These are phyloP conservation scores for Melanogrammus aeglefinus DNA, from an alignment of 2,797 vertebrate genomes.

Conservation along the genomic window DNA sequence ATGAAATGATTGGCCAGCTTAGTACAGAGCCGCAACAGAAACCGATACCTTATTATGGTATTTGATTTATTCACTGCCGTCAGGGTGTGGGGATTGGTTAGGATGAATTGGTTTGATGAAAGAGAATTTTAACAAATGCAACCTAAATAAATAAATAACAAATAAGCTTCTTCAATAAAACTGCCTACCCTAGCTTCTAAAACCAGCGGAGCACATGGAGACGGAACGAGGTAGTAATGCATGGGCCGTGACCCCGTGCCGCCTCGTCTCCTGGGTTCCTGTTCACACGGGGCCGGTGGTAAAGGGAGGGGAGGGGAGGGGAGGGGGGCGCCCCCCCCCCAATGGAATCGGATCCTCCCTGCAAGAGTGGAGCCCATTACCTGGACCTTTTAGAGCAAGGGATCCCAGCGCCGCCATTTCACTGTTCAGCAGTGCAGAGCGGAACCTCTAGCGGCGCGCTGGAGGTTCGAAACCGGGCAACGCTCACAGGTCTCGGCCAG, in stretches of 20 bases:
- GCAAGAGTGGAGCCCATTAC: slow-evolving; percentile 54
- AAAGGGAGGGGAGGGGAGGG: slow-evolving; percentile 14
- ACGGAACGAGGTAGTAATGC: slow-evolving; percentile 7
- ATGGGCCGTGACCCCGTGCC: slow-evolving; percentile 19
- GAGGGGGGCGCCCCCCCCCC: slow-evolving; percentile 29
- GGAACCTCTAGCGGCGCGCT: slow-evolving; percentile 68
- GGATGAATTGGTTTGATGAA: no score
- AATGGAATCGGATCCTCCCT: slow-evolving; percentile 26
- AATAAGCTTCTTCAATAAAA: neutral
- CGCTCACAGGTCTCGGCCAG: slow-evolving; percentile 69
- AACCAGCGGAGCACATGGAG: slow-evolving; percentile 1
- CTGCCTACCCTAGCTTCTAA: neutral
- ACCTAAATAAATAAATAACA: neutral
- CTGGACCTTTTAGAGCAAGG: slow-evolving; percentile 53
- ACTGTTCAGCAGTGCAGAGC: slow-evolving; percentile 75
- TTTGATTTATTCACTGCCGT: no score
- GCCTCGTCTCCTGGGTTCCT: slow-evolving; percentile 42
- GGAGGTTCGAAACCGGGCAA: slow-evolving; percentile 64
- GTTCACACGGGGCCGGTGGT: slow-evolving; percentile 30
- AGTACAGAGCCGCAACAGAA: no score
- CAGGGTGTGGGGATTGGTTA: slow-evolving; percentile 9
- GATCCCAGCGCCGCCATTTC: slow-evolving; percentile 66
- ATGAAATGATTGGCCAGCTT: no score
- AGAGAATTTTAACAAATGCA: slow-evolving; percentile 1
- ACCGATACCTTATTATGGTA: no score